phyloP scores from a whole-genome alignment of 1,140 invertebrate genomes.

The Caenorhabditis latens region DNA sequence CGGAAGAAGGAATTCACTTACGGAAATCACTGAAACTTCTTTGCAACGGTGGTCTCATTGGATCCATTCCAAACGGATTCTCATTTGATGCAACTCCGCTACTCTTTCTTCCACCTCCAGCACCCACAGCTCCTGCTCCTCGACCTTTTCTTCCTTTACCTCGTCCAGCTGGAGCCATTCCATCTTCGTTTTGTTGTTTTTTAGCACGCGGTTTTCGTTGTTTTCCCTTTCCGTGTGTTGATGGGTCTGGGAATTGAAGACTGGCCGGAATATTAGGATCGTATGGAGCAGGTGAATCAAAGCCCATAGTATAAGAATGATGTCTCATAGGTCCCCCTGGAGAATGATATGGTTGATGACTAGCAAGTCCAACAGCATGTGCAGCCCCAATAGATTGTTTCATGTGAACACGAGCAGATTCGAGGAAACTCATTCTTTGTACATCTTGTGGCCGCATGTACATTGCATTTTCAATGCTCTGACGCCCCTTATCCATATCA shows the following conservation, averaged over 20 bases:
- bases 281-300: not conserved
- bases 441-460: not conserved
- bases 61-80: constrained; percentile 28
- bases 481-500: not conserved
- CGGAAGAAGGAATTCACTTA: not conserved
- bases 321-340: constrained; percentile 25
- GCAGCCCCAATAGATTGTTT: constrained; percentile 38
- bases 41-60: constrained; percentile 28
- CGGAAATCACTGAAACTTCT: constrained; percentile 21
- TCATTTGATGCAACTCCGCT: not conserved
- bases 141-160: constrained; percentile 28
- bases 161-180: not conserved
- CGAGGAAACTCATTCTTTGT: not conserved
- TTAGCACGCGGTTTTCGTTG: not conserved
- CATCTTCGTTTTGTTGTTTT: not conserved
- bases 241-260: not conserved
- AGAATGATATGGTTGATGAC: not conserved
- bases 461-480: not conserved
- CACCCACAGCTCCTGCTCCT: not conserved
- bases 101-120: not conserved
- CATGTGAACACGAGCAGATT: constrained; percentile 21
- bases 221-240: not conserved
- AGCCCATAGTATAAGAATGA: constrained; percentile 1
- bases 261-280: not conserved
- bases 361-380: constrained; percentile 34